A percentile compares a stretch with the other conserved stretches of the same genome.
These are phyloP conservation scores for Galago senegalensis DNA, from an alignment of 2,797 vertebrate genomes.

Conservation along the genomic window DNA sequence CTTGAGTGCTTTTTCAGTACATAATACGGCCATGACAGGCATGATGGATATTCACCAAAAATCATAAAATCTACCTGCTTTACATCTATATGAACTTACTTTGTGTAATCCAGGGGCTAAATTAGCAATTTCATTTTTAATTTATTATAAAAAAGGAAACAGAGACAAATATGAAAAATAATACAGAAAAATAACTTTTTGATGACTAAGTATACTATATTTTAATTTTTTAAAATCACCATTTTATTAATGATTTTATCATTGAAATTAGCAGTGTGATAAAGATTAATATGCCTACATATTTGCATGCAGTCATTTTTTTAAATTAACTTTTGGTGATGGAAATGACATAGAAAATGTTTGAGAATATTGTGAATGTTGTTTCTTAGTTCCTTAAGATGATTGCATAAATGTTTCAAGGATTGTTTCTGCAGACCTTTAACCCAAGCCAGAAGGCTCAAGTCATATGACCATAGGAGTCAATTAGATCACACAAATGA, in stretches of 20 bases:
- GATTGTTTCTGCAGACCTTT: not conserved
- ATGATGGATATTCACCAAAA: not conserved
- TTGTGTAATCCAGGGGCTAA: not conserved
- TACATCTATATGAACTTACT: not conserved
- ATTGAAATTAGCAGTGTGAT: not conserved
- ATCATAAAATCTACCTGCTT: not conserved
- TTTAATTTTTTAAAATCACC: not conserved
- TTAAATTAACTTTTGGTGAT: not conserved
- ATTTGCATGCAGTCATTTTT: not conserved
- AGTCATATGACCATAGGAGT: not conserved
- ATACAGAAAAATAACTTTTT: slow-evolving; percentile 17
- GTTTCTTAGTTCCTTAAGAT: not conserved
- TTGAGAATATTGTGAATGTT: not conserved
- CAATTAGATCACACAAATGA: not conserved
- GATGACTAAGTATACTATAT: not conserved
- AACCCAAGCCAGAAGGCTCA: not conserved
- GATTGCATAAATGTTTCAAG: not conserved
- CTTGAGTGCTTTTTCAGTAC: not conserved
- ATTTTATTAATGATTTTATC: slow-evolving; percentile 30
- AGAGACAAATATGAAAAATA: not conserved
- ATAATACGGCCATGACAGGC: not conserved
- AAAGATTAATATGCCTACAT: not conserved
- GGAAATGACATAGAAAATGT: not conserved
- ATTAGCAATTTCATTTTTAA: slow-evolving; percentile 8
- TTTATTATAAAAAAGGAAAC: not conserved